Evolutionary conservation across 2,113 vertebrate species (phyloP).

Genomic region (Engraulis encrasicolus): DNA sequence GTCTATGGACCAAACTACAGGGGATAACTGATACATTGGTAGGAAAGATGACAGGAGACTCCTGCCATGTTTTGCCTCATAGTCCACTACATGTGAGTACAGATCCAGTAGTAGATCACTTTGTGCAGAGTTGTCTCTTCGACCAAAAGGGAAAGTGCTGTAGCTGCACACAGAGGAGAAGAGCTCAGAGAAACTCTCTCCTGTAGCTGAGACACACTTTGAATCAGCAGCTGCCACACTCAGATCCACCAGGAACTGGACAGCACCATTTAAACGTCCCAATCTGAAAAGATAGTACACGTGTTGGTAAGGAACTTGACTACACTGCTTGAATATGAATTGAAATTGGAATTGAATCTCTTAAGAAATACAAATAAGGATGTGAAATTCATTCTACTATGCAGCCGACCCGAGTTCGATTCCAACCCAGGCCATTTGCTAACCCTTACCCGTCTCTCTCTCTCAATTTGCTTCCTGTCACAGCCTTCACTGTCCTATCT

Average conservation of each 20-base stretch:
- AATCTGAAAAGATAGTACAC: too few relatives aligned
- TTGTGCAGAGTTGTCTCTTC: neutral
- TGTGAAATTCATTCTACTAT: too few relatives aligned
- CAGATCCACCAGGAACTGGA: constrained; percentile 16
- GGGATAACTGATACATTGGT: constrained; percentile 21
- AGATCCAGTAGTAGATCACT: constrained; percentile 23
- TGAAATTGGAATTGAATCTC: too few relatives aligned
- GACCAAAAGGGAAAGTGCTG: constrained; percentile 41
- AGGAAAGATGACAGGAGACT: constrained; percentile 24
- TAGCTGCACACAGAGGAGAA: constrained; percentile 47
- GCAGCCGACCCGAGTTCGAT: too few relatives aligned
- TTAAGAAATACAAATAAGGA: too few relatives aligned
- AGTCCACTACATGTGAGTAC: neutral
- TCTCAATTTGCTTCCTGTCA: too few relatives aligned
- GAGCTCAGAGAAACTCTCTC: constrained; percentile 37
- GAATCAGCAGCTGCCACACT: constrained; percentile 20
- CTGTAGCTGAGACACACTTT: constrained; percentile 21
- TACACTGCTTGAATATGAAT: too few relatives aligned
- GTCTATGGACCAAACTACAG: constrained; percentile 29
- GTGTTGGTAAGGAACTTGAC: too few relatives aligned
- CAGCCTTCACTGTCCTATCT: too few relatives aligned
- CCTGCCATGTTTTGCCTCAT: constrained; percentile 25
- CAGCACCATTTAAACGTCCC: too few relatives aligned
- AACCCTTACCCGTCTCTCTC: too few relatives aligned
- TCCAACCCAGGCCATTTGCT: too few relatives aligned